phyloP scores from a whole-genome alignment of 2,113 vertebrate species.

The Pedionomus torquatus region DNA sequence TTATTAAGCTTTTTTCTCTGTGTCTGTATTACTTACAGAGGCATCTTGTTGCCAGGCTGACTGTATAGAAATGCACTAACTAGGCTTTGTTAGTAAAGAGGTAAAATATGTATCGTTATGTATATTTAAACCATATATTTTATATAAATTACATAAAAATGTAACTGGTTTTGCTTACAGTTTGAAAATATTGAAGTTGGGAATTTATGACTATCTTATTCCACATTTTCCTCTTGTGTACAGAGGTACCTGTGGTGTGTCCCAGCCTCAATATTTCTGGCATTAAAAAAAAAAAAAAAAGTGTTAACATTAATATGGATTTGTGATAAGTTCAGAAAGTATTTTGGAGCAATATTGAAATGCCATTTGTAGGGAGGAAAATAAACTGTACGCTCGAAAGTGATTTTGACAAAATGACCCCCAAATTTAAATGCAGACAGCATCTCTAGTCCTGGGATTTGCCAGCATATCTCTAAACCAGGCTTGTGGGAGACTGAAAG shows the following conservation, averaged over 20 bases:
- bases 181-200: neutral
- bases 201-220: neutral
- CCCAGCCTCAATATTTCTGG: neutral
- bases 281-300: neutral
- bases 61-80: neutral
- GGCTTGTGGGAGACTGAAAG: neutral
- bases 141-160: neutral
- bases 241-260: neutral
- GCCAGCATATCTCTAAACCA: neutral
- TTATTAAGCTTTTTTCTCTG: conserved; percentile 48
- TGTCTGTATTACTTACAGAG: neutral
- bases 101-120: neutral
- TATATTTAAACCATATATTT: neutral
- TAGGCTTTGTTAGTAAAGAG: neutral
- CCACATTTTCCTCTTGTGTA: neutral
- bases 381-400: neutral
- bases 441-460: neutral
- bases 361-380: neutral
- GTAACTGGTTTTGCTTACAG: neutral
- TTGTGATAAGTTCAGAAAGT: neutral
- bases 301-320: neutral
- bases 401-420: neutral
- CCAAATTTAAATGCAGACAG: conserved; percentile 26
- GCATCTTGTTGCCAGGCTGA: neutral
- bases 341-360: neutral